Evolutionary conservation across 2,888 invertebrate species (phyloP).

Genomic region (Andrena praecox): DNA sequence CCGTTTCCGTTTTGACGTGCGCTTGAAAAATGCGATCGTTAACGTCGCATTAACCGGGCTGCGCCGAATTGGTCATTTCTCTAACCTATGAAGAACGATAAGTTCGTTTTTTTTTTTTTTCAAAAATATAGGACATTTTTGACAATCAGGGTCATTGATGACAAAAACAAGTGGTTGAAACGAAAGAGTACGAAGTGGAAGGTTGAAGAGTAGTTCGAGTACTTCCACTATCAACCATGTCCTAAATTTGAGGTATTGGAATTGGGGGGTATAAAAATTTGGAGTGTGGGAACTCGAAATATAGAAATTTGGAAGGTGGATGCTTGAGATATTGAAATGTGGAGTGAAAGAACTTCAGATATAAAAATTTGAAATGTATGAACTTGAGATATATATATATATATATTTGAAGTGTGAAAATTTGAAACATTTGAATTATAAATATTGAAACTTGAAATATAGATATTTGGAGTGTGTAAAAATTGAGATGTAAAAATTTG

Average conservation of each 20-base stretch:
- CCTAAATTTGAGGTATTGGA: neutral
- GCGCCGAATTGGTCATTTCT: neutral
- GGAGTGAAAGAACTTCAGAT: neutral
- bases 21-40: constrained; percentile 26
- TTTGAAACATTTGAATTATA: neutral
- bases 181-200: neutral
- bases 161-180: neutral
- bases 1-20: neutral
- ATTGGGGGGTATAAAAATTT: neutral
- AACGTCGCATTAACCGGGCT: constrained; percentile 12
- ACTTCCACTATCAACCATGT: too few species aligned
- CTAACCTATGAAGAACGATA: neutral
- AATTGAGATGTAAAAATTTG: neutral
- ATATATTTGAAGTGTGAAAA: neutral
- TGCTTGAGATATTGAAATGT: neutral
- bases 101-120: neutral
- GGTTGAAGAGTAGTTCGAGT: too few species aligned
- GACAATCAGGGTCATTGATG: neutral
- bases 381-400: neutral
- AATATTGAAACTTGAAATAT: neutral
- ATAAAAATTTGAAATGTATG: neutral
- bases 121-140: neutral
- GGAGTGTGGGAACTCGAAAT: neutral
- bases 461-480: neutral
- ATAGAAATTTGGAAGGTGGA: neutral